Evolutionary conservation across 1,140 invertebrate genomes (phyloP), one percentile per base, ranked within the genome.

Genomic region (Hirudo medicinalis): DNA sequence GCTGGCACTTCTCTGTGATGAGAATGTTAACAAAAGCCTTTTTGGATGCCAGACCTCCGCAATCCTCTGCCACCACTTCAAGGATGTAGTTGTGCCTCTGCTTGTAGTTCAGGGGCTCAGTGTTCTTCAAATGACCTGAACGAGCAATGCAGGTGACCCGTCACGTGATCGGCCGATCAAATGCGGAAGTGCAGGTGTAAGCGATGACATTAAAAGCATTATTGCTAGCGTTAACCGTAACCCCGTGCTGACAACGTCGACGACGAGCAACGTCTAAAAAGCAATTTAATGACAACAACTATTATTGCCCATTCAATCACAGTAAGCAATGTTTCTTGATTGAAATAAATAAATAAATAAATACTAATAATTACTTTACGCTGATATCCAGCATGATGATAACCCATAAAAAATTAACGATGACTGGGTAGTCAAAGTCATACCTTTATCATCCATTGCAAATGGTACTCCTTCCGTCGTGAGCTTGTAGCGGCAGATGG

Each of bases 401-500:
- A 22, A 13, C 57, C 25, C 20, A 20, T n/a, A 2, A 20, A 57
- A 63, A 63, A n/a, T n/a, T n/a, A n/a, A n/a, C n/a, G n/a, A n/a
- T n/a, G n/a, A n/a, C n/a, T n/a, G n/a, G n/a, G n/a, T n/a, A n/a
- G 22, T 63, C 57, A n/a, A 32, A 25, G 2, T 1, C 43, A 49
- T 5, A 85, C 91, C 92, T 78, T 94, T 90, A 77, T 91, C 90
- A 81, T 94, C 90, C 78, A 97, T 92, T 55, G 87, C 86, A 80
- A 97, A 97, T 0, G 93, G 94, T 77, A 79, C 80, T 71, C 78
- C 77, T 43, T 86, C 86, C 0, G 90, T 92, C 0, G 94, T 82
- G 73, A 97, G 93, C 79, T 95, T 91, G 83, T 96, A 97, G 79
- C 92, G 92, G 87, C 93, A 96, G 29, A 97, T 91, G 78, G 93